Base-by-base conservation (phyloP, 2,113 vertebrate species). In the Monarcha castaneiventris region DNA sequence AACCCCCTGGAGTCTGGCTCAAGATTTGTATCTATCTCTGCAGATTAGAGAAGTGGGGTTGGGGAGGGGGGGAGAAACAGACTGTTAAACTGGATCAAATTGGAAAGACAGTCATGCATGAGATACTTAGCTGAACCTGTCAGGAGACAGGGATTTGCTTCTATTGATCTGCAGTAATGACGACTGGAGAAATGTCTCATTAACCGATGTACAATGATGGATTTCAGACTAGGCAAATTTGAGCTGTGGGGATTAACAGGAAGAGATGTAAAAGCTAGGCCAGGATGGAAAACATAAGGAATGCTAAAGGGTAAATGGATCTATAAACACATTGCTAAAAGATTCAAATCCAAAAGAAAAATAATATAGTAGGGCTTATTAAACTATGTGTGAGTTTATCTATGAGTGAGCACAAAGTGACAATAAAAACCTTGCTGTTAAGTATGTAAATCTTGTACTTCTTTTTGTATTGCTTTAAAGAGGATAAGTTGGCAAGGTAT, bases 71-170 rank as follows among this genome's bases (percentile, higher is more conserved):
- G 37, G 71, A 90, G 89, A 94, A 94, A 44, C 92, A 95, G 93
- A 80, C 92, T 86, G 85, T 84, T 97, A 94, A 91, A 95, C 87
- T 93, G 91, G 67, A 95, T 96, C 93, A 95, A 94, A 96, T 85
- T 94, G 81, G 78, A 95, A 96, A 91, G 88, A 96, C 93, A 93
- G 94, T 96, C 92, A 92, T 92, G 95, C 88, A 49, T 95, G 90
- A 96, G 95, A 88, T 92, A 89, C 84, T 97, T 96, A 90, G 85
- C 78, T 96, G 95, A 97, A 96, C 75, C 88, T 80, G 92, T 93
- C 93, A 96, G 94, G 93, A 97, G 96, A 96, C 92, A 91, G 90
- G 96, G 95, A 97, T 97, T 97, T 96, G 78, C 91, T 95, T 68
- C 82, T 93, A 96, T 88, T 93, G 96, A 96, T 96, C 92, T 88